A percentile compares a stretch with the other conserved stretches of the same genome.
phyloP scores from a whole-genome alignment of 1,140 invertebrate genomes.

The Cherax quadricarinatus region DNA sequence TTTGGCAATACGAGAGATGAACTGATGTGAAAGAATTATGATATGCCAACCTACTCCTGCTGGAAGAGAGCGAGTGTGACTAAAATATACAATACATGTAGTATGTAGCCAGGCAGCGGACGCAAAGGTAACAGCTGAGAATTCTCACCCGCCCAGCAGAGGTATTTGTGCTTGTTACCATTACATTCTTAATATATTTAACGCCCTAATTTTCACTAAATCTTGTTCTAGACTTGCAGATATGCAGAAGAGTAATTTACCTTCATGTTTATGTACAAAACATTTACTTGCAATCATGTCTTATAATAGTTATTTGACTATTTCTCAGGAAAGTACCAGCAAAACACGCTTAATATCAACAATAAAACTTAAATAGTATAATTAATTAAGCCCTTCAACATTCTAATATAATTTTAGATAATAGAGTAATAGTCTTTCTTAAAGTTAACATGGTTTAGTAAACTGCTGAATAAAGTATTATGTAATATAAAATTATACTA shows the following conservation, averaged over 20 bases:
- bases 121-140: slow-evolving; percentile 45
- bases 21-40: not conserved
- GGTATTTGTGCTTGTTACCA: slow-evolving; percentile 66
- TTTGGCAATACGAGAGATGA: not conserved
- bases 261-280: not conserved
- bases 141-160: slow-evolving; percentile 43
- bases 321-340: slow-evolving; percentile 25
- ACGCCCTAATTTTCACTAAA: not conserved
- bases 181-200: slow-evolving; percentile 50
- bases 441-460: not conserved
- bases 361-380: slow-evolving; percentile 29
- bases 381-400: not conserved
- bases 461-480: not conserved
- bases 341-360: slow-evolving; percentile 29
- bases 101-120: slow-evolving; percentile 7
- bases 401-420: not conserved
- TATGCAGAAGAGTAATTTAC: slow-evolving; percentile 12
- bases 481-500: slow-evolving; percentile 27
- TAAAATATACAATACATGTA: no score
- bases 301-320: not conserved
- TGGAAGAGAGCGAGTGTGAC: not conserved
- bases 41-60: no score
- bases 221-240: not conserved
- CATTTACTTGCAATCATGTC: not conserved
- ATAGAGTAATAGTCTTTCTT: slow-evolving; percentile 50